A percentile compares a stretch with the other conserved stretches of the same genome.
These are phyloP conservation scores for Akabosia matsudoensis DNA, from an alignment of 1,140 invertebrate genomes.

Conservation along the genomic window DNA sequence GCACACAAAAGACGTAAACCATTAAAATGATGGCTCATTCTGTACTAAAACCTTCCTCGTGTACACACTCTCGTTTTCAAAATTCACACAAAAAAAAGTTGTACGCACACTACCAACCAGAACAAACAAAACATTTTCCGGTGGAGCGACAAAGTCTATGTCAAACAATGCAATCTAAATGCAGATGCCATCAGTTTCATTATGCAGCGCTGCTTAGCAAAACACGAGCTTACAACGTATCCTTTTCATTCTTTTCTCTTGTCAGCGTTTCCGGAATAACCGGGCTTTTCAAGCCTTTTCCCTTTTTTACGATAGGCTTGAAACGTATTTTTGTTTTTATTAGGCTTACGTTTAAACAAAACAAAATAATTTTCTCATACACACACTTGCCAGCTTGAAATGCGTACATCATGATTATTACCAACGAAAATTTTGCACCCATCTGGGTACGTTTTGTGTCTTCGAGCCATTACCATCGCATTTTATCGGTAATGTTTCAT, in stretches of 20 bases:
- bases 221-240: no score
- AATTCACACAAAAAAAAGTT: background rate
- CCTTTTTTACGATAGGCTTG: background rate
- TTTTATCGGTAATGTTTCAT: no score
- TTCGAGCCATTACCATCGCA: no score
- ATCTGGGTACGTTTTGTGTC: no score
- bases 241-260: background rate
- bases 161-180: background rate
- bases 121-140: background rate
- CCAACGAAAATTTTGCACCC: background rate
- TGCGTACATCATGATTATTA: background rate
- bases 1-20: conserved; percentile 2
- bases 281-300: background rate
- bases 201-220: background rate
- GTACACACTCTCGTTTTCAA: background rate
- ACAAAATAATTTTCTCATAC: background rate
- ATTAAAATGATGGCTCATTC: background rate
- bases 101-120: background rate
- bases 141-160: background rate
- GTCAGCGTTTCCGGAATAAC: background rate
- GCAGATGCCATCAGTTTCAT: background rate
- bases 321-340: background rate
- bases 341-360: background rate
- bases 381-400: background rate
- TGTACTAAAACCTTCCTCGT: background rate